Evolutionary conservation across 2,888 invertebrate genomes (phyloP).

Genomic region (Prosapia bicincta): DNA sequence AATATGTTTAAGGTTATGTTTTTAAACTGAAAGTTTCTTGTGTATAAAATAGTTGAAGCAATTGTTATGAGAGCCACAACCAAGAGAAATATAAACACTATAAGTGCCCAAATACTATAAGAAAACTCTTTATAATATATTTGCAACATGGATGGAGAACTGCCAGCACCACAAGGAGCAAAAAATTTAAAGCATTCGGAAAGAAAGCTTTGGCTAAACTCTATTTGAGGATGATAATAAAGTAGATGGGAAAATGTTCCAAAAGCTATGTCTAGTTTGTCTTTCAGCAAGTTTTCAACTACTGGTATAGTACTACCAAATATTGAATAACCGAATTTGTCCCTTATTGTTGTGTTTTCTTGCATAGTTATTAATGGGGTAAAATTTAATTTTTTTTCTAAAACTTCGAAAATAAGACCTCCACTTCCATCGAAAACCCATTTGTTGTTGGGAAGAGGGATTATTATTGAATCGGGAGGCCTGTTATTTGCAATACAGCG

Average conservation of each 20-base stretch:
- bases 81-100: background rate
- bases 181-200: conserved; percentile 10
- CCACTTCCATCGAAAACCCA: conserved; percentile 6
- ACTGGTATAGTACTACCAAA: background rate
- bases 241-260: conserved; percentile 12
- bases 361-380: background rate
- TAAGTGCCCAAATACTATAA: background rate
- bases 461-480: conserved; percentile 18
- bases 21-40: background rate
- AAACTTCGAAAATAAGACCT: background rate
- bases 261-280: conserved; percentile 8
- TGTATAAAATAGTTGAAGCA: background rate
- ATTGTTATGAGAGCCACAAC: background rate
- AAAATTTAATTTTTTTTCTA: conserved; percentile 9
- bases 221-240: background rate
- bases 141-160: background rate
- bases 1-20: background rate
- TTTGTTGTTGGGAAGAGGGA: background rate
- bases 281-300: background rate
- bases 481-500: conserved; percentile 7
- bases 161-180: background rate
- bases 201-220: background rate
- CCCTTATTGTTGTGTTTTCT: conserved; percentile 1
- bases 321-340: conserved; percentile 9
- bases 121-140: conserved; percentile 8